Conservation (phyloP, 2,113 vertebrate species). For the Sylvietta virens region DNA sequence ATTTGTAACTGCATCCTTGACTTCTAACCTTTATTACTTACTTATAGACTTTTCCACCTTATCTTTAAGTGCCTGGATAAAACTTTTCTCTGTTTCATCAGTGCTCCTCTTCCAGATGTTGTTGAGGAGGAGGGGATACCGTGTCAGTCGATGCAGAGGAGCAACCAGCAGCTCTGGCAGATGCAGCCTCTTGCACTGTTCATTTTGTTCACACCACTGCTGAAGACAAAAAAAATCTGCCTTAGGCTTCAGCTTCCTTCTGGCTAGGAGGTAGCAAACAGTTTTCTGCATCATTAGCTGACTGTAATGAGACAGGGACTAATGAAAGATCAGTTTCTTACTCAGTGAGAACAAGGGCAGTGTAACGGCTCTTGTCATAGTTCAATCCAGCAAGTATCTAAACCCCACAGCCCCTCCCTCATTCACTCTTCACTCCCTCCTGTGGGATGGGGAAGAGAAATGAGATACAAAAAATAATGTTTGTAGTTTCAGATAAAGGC, state of each 20-base stretch:
- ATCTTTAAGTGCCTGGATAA: conserved; percentile 78
- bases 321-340: not conserved
- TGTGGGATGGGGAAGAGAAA: not conserved
- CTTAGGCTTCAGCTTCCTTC: not conserved
- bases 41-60: conserved; percentile 85
- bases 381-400: not conserved
- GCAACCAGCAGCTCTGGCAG: conserved; percentile 84
- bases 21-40: conserved; percentile 68
- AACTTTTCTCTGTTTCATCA: conserved; percentile 62
- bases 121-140: conserved; percentile 83
- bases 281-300: not conserved
- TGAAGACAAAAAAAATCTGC: not conserved
- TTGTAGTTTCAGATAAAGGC: not conserved
- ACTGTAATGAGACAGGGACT: not conserved
- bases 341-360: not conserved
- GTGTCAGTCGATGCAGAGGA: conserved; percentile 81
- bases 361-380: not conserved
- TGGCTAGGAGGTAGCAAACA: not conserved
- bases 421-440: not conserved
- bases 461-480: not conserved
- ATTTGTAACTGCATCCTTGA: not conserved
- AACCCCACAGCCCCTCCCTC: not conserved
- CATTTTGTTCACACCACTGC: conserved; percentile 86
- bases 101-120: conserved; percentile 83
- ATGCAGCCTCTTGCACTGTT: conserved; percentile 80